A percentile compares a stretch with the other conserved stretches of the same genome.
Evolutionary conservation across 2,888 invertebrate genomes (phyloP).

Genomic region (Hoplodrina ambigua): DNA sequence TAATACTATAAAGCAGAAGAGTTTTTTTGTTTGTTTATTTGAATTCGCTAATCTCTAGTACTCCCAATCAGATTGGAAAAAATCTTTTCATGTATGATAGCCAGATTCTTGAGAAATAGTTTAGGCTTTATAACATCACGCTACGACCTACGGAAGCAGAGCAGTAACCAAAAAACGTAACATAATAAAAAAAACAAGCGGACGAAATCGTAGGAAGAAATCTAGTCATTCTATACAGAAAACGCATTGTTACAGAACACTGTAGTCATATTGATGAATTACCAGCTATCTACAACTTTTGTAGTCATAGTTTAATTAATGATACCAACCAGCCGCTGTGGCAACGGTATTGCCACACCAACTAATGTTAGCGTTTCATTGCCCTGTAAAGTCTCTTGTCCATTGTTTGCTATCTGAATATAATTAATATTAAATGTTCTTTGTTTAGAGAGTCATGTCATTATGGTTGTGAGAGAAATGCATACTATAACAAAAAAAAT

Average conservation of each 20-base stretch:
- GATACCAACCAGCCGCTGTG: conserved; percentile 65
- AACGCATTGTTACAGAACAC: conserved; percentile 1
- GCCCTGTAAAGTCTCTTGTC: conserved; percentile 45
- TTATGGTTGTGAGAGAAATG: conserved; percentile 10
- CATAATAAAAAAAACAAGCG: too few relatives aligned
- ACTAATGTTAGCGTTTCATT: conserved; percentile 48
- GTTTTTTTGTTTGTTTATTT: too few relatives aligned
- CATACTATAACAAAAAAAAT: conserved; percentile 16
- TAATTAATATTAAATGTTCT: conserved; percentile 59
- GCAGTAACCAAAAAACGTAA: too few relatives aligned
- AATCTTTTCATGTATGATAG: too few relatives aligned
- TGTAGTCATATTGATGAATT: conserved; percentile 44
- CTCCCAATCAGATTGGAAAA: too few relatives aligned
- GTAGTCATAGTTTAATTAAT: conserved; percentile 76
- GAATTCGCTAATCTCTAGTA: too few relatives aligned
- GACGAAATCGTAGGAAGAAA: background rate
- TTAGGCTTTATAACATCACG: too few relatives aligned
- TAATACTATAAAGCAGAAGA: too few relatives aligned
- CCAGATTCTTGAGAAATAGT: too few relatives aligned
- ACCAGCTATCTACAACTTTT: conserved; percentile 42
- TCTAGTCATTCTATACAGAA: background rate
- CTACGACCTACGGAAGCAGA: too few relatives aligned
- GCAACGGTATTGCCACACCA: conserved; percentile 67
- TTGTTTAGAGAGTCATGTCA: conserved; percentile 33
- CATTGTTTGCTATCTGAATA: conserved; percentile 56